Evolutionary conservation across 1,140 invertebrate genomes (phyloP).

Genomic region (Parasteatoda tepidariorum): DNA sequence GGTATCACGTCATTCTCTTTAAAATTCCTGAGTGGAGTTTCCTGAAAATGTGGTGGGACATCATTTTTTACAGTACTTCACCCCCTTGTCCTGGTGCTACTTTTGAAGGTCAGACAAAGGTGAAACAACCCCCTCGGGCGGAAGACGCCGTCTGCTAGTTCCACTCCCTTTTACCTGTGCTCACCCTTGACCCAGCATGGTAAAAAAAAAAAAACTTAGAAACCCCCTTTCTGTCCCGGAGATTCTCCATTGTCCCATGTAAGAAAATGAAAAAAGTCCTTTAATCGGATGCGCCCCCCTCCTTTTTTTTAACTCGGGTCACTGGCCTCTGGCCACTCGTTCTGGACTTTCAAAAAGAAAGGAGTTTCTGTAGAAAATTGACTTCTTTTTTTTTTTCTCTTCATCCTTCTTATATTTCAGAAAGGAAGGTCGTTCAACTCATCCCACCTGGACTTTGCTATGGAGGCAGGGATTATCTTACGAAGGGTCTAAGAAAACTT

Average conservation of each 20-base stretch:
- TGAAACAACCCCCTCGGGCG: slow-evolving; percentile 30
- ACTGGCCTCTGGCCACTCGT: slow-evolving; percentile 17
- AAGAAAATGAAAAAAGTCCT: neutral
- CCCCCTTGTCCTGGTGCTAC: neutral
- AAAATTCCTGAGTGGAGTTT: neutral
- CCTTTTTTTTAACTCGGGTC: slow-evolving; percentile 5
- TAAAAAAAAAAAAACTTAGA: neutral
- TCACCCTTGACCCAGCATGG: slow-evolving; percentile 2
- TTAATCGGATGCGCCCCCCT: slow-evolving; percentile 15
- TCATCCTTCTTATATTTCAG: neutral
- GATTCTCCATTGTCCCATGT: slow-evolving; percentile 10
- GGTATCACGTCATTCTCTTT: neutral
- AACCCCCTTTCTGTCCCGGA: slow-evolving; percentile 30
- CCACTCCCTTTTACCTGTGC: slow-evolving; percentile 45
- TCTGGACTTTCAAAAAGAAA: neutral
- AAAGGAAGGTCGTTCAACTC: slow-evolving; percentile 45
- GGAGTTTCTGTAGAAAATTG: neutral
- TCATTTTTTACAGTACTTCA: neutral
- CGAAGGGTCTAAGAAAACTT: no score
- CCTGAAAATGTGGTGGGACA: neutral
- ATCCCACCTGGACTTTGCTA: slow-evolving; percentile 30
- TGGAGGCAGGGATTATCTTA: neutral
- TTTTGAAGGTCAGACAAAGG: slow-evolving; percentile 40
- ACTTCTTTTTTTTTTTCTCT: neutral
- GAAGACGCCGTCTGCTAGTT: slow-evolving; percentile 1